Percentiles rank a stretch among this genome's conserved stretches.
These are phyloP conservation scores for Lordiphosa collinella DNA, from an alignment of 1,140 invertebrate species.

Conservation along the genomic window DNA sequence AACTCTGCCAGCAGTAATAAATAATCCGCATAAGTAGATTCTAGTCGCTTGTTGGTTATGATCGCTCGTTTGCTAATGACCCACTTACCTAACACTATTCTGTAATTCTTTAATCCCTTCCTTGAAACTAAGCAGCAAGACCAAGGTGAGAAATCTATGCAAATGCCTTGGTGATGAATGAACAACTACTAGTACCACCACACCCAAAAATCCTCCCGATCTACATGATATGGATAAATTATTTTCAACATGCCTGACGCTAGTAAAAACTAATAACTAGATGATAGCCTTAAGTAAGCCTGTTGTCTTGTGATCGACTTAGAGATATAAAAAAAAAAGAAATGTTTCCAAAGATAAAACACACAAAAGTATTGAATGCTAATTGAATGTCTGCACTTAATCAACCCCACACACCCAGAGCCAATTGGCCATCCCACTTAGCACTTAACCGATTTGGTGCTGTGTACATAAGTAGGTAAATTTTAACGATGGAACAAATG, in stretches of 20 bases:
- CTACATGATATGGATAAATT: slow-evolving; percentile 8
- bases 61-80: background rate
- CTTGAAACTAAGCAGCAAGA: slow-evolving; percentile 9
- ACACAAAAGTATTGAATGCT: slow-evolving; percentile 3
- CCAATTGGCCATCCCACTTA: background rate
- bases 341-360: background rate
- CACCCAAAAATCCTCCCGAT: background rate
- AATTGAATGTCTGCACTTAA: background rate
- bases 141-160: slow-evolving; percentile 28
- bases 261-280: slow-evolving; percentile 6
- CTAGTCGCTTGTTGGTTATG: background rate
- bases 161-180: slow-evolving; percentile 40
- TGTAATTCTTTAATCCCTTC: slow-evolving; percentile 18
- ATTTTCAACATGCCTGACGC: slow-evolving; percentile 14
- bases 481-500: slow-evolving; percentile 33
- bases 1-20: slow-evolving; percentile 17
- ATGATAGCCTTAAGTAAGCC: slow-evolving; percentile 19
- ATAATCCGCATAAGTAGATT: background rate
- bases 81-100: slow-evolving; percentile 1
- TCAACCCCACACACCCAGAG: background rate
- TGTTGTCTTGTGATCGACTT: slow-evolving; percentile 51
- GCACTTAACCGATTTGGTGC: background rate
- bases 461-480: slow-evolving; percentile 32
- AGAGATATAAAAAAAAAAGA: slow-evolving; percentile 13
- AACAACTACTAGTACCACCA: slow-evolving; percentile 18